phyloP scores from a whole-genome alignment of 1,140 invertebrate species.

The Dreissena polymorpha region DNA sequence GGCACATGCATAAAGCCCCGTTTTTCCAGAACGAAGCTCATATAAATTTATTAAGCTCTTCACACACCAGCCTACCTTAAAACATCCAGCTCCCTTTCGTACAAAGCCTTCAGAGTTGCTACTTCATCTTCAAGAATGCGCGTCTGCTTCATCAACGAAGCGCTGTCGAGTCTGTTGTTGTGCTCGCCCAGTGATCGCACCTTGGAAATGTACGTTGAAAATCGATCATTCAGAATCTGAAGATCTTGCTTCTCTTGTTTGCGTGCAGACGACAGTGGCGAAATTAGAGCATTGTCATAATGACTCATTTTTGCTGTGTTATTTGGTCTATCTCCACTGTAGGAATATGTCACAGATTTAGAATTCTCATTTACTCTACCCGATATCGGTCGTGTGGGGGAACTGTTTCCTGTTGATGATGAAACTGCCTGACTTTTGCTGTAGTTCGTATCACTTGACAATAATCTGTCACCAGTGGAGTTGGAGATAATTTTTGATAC shows the following conservation, averaged over 20 bases:
- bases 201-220: constrained; percentile 62
- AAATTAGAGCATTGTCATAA: constrained; percentile 38
- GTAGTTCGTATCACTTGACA: neutral
- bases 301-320: constrained; percentile 41
- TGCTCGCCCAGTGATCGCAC: constrained; percentile 63
- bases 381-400: constrained; percentile 4
- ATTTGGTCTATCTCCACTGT: neutral
- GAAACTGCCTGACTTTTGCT: neutral
- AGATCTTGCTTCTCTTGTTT: constrained; percentile 68
- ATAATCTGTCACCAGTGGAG: neutral
- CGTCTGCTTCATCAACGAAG: constrained; percentile 65
- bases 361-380: neutral
- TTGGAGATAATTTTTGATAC: neutral
- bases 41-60: too few relatives aligned
- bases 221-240: constrained; percentile 66
- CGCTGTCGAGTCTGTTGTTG: constrained; percentile 59
- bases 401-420: neutral
- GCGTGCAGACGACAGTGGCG: constrained; percentile 42
- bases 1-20: too few relatives aligned
- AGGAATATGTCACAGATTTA: neutral
- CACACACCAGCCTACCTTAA: constrained; percentile 58
- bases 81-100: constrained; percentile 70
- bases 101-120: constrained; percentile 65
- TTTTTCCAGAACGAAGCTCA: too few relatives aligned
- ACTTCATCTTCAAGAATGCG: constrained; percentile 69